A percentile compares a stretch with the other conserved stretches of the same genome.
Evolutionary conservation across 2,888 invertebrate genomes (phyloP).

Genomic region (Netelia melanura): DNA sequence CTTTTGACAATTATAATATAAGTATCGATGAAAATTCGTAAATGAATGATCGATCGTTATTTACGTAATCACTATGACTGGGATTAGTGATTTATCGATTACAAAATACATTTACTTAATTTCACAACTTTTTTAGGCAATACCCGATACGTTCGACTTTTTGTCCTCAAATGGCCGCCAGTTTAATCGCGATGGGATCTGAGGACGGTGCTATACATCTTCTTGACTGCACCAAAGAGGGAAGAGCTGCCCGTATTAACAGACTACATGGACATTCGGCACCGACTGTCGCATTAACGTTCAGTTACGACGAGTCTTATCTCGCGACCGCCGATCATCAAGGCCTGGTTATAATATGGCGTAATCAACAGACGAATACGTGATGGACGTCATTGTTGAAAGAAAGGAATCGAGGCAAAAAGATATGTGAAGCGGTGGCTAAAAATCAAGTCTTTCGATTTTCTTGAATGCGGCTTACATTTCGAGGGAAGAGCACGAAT

Average conservation of each 20-base stretch:
- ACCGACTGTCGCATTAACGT: slow-evolving; percentile 93
- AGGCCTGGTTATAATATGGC: slow-evolving; percentile 92
- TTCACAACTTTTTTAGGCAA: slow-evolving; percentile 69
- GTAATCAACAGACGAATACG: slow-evolving; percentile 78
- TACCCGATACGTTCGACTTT: slow-evolving; percentile 90
- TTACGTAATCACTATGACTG: neutral
- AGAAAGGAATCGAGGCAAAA: neutral
- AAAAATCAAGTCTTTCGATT: neutral
- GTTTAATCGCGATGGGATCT: slow-evolving; percentile 83
- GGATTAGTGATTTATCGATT: slow-evolving; percentile 3
- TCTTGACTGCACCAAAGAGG: slow-evolving; percentile 83
- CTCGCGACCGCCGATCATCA: slow-evolving; percentile 94
- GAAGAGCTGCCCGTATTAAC: slow-evolving; percentile 86
- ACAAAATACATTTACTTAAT: neutral
- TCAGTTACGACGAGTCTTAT: slow-evolving; percentile 95
- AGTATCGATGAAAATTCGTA: neutral
- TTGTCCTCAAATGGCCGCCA: slow-evolving; percentile 88
- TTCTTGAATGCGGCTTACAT: neutral
- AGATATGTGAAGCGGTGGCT: neutral
- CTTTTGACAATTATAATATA: neutral
- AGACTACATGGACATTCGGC: slow-evolving; percentile 91
- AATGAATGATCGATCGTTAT: slow-evolving; percentile 4
- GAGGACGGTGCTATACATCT: slow-evolving; percentile 83
- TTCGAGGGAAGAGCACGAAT: no score
- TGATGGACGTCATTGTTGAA: slow-evolving; percentile 55